Conservation (phyloP, 1,140 invertebrate genomes). For the Drosophila repleta region DNA sequence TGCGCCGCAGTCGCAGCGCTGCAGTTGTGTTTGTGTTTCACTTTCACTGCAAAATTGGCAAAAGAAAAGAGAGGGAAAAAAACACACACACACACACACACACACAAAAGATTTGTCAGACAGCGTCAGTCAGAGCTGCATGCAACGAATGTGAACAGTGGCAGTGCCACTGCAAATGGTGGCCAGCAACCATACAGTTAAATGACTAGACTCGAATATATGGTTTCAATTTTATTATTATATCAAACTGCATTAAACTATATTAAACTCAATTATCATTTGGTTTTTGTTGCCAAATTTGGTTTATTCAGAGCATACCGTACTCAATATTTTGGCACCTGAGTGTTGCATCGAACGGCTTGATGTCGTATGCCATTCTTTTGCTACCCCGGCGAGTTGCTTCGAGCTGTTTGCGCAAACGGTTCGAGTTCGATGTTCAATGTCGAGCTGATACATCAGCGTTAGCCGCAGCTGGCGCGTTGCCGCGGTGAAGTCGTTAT, state of each 20-base stretch:
- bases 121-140: constrained; percentile 23
- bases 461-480: constrained; percentile 27
- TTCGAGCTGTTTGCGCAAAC: constrained; percentile 1
- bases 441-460: constrained; percentile 23
- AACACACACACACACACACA: neutral
- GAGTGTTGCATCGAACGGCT: constrained; percentile 12
- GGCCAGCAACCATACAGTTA: neutral
- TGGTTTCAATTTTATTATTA: no score
- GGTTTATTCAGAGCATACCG: neutral
- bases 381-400: neutral
- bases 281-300: neutral
- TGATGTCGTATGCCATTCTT: neutral
- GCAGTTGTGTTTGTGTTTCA: constrained; percentile 42
- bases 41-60: constrained; percentile 56
- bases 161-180: neutral
- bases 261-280: neutral
- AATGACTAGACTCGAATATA: neutral
- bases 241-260: no score
- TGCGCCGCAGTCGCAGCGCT: neutral
- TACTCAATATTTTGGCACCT: constrained; percentile 29
- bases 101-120: constrained; percentile 26
- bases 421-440: constrained; percentile 11
- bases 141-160: constrained; percentile 27
- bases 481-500: constrained; percentile 41
- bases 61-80: constrained; percentile 18